Evolutionary conservation across 2,888 invertebrate species (phyloP), one percentile per base, ranked within the genome.

Genomic region (Dynastes maya): DNA sequence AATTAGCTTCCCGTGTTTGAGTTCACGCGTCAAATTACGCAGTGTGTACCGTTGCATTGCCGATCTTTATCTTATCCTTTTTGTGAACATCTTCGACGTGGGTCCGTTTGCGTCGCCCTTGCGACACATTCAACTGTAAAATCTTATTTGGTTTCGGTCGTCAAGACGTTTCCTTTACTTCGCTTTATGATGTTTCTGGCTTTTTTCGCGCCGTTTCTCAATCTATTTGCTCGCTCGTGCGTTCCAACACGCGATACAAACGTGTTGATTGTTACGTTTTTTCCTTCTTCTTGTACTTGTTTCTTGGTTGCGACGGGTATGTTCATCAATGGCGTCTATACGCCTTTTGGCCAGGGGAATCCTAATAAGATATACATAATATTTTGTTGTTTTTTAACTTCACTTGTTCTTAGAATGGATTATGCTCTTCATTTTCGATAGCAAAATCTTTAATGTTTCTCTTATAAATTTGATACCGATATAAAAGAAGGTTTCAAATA

Each of bases 181-280:
- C 49, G 58, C 27, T 78, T n/a, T 76, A 68, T 67, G 49, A 37
- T 22, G 74, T 78, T 67, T 65, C 45, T 67, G 27, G 75, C 29
- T 72, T 72, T 72, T 72, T 72, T 72, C 40, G 58, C 65, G 40
- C n/a, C 55, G 65, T 74, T 75, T 78, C 75, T 78, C 58, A 80
- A 81, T 82, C 79, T 83, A 82, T 83, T 83, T 84, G 84, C 81
- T 82, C 84, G 84, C 84, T 84, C 84, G 84, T 84, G 84, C 84
- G 84, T 83, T 80, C 75, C 82, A 83, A 82, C 82, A 82, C 82
- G 83, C 83, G 83, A 83, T 81, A 79, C 77, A 80, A 82, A 82
- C 82, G 83, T 82, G 83, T 82, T 81, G 79, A 82, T 82, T 80
- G 81, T 82, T 82, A 83, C 80, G 80, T 81, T 82, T 81, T 81